Percentiles rank a stretch among this genome's conserved stretches.
Evolutionary conservation across 2,888 invertebrate genomes (phyloP).

Genomic region (Eledona agricola): DNA sequence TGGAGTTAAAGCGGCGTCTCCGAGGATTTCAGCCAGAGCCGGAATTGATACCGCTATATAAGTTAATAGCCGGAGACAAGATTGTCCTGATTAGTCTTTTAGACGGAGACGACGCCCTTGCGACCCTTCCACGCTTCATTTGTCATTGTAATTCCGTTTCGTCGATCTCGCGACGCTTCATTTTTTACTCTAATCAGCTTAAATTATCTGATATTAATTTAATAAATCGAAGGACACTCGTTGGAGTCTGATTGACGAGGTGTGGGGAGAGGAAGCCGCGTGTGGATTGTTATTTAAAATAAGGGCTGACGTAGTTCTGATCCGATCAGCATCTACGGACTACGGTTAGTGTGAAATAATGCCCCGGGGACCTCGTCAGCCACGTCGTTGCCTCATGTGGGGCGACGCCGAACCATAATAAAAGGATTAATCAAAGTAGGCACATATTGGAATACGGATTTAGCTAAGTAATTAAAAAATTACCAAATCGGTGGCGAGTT

Average conservation of each 20-base stretch:
- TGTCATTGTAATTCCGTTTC: slow-evolving; percentile 45
- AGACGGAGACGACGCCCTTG: slow-evolving; percentile 26
- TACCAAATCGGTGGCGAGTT: no score
- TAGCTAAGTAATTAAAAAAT: slow-evolving; percentile 33
- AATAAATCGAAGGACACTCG: no score
- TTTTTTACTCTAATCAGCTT: slow-evolving; percentile 13
- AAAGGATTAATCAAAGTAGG: slow-evolving; percentile 53
- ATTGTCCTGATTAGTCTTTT: slow-evolving; percentile 61
- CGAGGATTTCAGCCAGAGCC: slow-evolving; percentile 51
- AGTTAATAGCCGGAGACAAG: slow-evolving; percentile 63
- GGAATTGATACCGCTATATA: slow-evolving; percentile 64
- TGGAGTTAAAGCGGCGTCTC: slow-evolving; percentile 52
- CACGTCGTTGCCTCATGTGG: slow-evolving; percentile 48
- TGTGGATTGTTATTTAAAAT: slow-evolving; percentile 39
- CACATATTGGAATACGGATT: slow-evolving; percentile 3
- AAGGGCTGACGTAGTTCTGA: slow-evolving; percentile 46
- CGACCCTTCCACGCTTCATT: slow-evolving; percentile 42
- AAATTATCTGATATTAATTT: slow-evolving; percentile 19
- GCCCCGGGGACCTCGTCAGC: slow-evolving; percentile 54
- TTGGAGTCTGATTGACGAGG: no score
- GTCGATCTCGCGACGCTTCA: slow-evolving; percentile 12
- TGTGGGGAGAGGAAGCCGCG: no score
- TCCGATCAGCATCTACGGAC: slow-evolving; percentile 56
- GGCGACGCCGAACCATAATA: slow-evolving; percentile 51
- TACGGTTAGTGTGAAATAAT: slow-evolving; percentile 61